Evolutionary conservation across 2,888 invertebrate genomes (phyloP), one percentile per base, ranked within the genome.

Genomic region (Macaria notata): DNA sequence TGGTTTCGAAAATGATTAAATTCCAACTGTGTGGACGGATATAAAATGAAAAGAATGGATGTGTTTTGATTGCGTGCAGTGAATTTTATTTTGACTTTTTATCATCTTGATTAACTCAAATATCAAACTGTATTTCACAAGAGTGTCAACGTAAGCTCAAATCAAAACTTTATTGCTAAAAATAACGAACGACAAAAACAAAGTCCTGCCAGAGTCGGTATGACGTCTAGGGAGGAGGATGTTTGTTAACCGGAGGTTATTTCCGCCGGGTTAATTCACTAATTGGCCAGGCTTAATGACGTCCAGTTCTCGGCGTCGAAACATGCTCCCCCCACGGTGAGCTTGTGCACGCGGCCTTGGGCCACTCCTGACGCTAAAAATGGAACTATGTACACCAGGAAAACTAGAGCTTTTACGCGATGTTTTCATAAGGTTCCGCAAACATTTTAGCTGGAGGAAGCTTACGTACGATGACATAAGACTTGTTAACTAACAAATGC

Each of bases 191-290:
- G 38, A 31, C 31, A 9, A 57, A 52, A 57, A 57, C 53, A 53
- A 46, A 47, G 36, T 53, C 53, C 49, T 57, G 31, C 47, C 52
- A 3, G 56, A 9, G n/a, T 9, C 50, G 31, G 49, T 33, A 47
- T 80, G 81, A 81, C 83, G 83, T 79, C 79, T 79, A 75, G 74
- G 75, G 75, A 80, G 19, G 75, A 74, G 75, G 74, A 78, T 79
- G 77, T 78, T 78, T 76, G 68, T 59, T 66, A 67, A 68, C 64
- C 62, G 45, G 36, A 55, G 54, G 66, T 71, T 79, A 79, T 81
- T 76, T 79, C 72, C 75, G 73, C 72, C 62, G 57, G 49, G 46
- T 39, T 56, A 58, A 65, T 45, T 53, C 61, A 61, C 66, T 71
- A 71, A 73, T 71, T 69, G 57, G 62, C 57, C 62, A 57, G 71